Percentiles rank a stretch among this genome's conserved stretches.
These are phyloP conservation scores for Protobothrops flavoviridis DNA, from an alignment of 2,113 vertebrate genomes.

Conservation along the genomic window DNA sequence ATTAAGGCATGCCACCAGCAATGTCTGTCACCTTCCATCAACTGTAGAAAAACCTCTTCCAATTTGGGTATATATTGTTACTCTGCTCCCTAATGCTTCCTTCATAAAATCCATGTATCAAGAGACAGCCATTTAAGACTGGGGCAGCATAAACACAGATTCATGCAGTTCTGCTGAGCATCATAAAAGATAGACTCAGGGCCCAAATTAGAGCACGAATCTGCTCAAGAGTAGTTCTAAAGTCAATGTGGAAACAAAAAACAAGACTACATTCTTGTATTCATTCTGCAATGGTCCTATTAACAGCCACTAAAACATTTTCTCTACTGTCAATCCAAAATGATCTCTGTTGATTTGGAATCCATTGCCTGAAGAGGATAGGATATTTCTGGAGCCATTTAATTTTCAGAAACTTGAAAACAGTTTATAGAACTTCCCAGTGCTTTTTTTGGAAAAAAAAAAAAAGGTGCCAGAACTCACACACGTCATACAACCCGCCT, in stretches of 20 bases:
- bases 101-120: not conserved
- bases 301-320: not conserved
- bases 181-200: not conserved
- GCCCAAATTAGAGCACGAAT: not conserved
- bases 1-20: not conserved
- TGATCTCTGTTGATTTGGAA: not conserved
- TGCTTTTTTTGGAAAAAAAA: too few species aligned
- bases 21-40: not conserved
- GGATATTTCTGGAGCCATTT: not conserved
- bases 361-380: not conserved
- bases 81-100: not conserved
- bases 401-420: not conserved
- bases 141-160: not conserved
- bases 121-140: not conserved
- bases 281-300: not conserved
- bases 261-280: not conserved
- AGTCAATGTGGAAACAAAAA: not conserved
- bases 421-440: not conserved
- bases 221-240: not conserved
- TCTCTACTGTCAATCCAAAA: not conserved
- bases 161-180: not conserved
- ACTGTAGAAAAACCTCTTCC: not conserved
- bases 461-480: too few species aligned
- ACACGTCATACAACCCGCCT: too few species aligned
- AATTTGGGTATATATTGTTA: not conserved